Evolutionary conservation across 2,797 vertebrate genomes (phyloP).

Genomic region (Onychomys leucogaster): DNA sequence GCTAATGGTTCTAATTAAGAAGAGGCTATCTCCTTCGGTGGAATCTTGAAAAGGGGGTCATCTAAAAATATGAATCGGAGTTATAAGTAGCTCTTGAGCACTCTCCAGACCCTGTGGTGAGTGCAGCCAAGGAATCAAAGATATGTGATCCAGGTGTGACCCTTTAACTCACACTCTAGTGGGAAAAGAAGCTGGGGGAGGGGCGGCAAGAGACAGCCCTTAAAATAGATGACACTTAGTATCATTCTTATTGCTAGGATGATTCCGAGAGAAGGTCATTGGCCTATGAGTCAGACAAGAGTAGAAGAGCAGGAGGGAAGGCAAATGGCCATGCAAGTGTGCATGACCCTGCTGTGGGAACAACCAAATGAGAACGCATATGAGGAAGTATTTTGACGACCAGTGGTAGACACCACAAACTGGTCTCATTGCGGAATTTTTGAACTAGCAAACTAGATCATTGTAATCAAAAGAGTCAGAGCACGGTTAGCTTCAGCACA

Average conservation of each 20-base stretch:
- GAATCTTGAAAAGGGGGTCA: not conserved
- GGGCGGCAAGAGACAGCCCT: not conserved
- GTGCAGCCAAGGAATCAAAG: not conserved
- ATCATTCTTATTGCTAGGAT: not conserved
- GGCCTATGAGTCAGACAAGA: not conserved
- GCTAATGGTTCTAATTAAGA: constrained; percentile 10
- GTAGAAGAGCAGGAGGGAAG: not conserved
- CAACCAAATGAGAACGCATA: not conserved
- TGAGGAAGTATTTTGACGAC: not conserved
- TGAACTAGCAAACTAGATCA: not conserved
- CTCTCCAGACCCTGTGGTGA: not conserved
- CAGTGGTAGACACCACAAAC: not conserved
- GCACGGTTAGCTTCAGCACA: not conserved
- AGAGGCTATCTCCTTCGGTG: not conserved
- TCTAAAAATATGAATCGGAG: not conserved
- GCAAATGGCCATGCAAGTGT: not conserved
- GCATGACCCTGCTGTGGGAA: not conserved
- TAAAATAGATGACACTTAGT: not conserved
- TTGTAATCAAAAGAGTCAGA: not conserved
- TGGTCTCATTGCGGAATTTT: not conserved
- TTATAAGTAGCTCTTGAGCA: not conserved
- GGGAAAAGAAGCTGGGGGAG: not conserved
- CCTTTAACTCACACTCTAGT: not conserved
- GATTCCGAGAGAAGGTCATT: not conserved
- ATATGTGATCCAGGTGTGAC: not conserved